Percentiles rank a stretch among this genome's conserved stretches.
Evolutionary conservation across 2,797 vertebrate species (phyloP).

Genomic region (Potorous gilbertii): DNA sequence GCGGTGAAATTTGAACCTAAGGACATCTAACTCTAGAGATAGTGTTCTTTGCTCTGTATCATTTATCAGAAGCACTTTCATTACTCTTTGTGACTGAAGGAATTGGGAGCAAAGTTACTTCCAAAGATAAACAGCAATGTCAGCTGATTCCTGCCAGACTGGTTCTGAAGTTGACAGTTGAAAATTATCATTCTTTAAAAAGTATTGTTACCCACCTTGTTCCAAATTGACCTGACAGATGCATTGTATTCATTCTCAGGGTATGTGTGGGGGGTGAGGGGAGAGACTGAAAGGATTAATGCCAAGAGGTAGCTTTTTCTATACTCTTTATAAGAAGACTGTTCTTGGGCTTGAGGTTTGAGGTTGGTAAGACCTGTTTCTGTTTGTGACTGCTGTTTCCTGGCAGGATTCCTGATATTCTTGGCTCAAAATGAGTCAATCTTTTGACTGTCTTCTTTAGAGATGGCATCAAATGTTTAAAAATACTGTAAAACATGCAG

Average conservation of each 20-base stretch:
- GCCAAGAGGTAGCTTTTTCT: neutral
- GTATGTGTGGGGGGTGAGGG: neutral
- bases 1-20: neutral
- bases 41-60: neutral
- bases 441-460: neutral
- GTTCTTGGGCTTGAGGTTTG: neutral
- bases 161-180: neutral
- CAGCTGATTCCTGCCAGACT: neutral
- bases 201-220: neutral
- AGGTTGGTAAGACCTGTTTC: neutral
- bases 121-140: neutral
- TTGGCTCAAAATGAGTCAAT: neutral
- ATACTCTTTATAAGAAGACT: neutral
- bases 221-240: neutral
- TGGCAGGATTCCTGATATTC: neutral
- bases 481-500: neutral
- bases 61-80: neutral
- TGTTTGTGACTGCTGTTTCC: neutral
- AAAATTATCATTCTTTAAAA: neutral
- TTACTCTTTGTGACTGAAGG: neutral
- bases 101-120: neutral
- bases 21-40: neutral
- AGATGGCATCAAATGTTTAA: neutral
- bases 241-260: neutral
- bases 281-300: neutral